Evolutionary conservation across 1,140 invertebrate genomes (phyloP).

Genomic region (Drosophila mayri): DNA sequence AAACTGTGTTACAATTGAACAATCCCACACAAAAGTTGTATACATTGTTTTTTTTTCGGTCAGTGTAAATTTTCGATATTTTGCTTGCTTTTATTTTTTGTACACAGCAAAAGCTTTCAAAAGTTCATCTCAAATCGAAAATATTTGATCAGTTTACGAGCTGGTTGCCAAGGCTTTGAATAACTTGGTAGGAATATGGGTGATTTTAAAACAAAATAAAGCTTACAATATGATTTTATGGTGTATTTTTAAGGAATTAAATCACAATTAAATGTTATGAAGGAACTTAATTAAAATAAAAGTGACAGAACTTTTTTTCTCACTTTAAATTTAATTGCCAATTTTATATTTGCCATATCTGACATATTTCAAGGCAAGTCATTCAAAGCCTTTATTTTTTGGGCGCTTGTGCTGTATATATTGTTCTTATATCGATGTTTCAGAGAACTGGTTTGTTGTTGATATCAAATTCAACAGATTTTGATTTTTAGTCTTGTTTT

Average conservation of each 20-base stretch:
- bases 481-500: constrained; percentile 41
- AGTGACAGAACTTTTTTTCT: background rate
- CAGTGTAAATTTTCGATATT: constrained; percentile 48
- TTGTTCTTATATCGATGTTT: constrained; percentile 35
- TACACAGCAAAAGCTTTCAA: constrained; percentile 46
- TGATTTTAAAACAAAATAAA: background rate
- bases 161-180: constrained; percentile 30
- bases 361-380: constrained; percentile 6
- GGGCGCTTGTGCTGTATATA: constrained; percentile 37
- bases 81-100: constrained; percentile 32
- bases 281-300: background rate
- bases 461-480: constrained; percentile 19
- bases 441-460: constrained; percentile 16
- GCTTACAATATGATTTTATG: background rate
- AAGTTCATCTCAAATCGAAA: constrained; percentile 43
- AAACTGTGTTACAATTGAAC: constrained; percentile 26
- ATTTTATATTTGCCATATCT: background rate
- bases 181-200: constrained; percentile 5
- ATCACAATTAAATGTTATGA: constrained; percentile 11
- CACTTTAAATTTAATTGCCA: background rate
- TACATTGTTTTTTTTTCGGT: constrained; percentile 18
- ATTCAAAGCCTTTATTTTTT: constrained; percentile 24
- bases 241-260: background rate
- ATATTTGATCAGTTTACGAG: constrained; percentile 11
- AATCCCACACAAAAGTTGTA: constrained; percentile 28